These are phyloP conservation scores for Pycnonotus jocosus DNA, from an alignment of 2,113 vertebrate genomes.

Conservation along the genomic window DNA sequence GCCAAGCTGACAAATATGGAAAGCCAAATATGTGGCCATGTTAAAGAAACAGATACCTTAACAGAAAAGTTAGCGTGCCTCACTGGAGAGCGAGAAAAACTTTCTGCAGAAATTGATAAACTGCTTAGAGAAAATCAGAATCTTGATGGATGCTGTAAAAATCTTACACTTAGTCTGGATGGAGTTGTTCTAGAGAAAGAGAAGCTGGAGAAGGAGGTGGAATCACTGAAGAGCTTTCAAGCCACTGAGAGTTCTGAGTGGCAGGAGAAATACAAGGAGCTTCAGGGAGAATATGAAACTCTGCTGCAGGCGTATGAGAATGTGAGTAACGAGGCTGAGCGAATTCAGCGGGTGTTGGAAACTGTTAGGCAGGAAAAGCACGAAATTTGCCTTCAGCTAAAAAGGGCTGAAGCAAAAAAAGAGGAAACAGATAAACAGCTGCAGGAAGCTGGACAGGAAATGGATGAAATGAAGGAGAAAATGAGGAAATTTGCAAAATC, in stretches of 20 bases:
- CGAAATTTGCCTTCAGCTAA: slow-evolving; percentile 77
- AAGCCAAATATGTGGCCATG: slow-evolving; percentile 59
- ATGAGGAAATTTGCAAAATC: slow-evolving; percentile 96
- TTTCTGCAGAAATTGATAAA: slow-evolving; percentile 82
- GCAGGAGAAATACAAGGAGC: slow-evolving; percentile 80
- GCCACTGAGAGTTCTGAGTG: slow-evolving; percentile 71
- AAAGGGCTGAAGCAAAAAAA: slow-evolving; percentile 72
- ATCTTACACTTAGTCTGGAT: slow-evolving; percentile 82
- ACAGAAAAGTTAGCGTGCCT: slow-evolving; percentile 65
- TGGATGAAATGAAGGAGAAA: slow-evolving; percentile 88
- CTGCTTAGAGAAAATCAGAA: slow-evolving; percentile 83
- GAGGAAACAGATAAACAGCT: slow-evolving; percentile 79
- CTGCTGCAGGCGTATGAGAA: slow-evolving; percentile 95
- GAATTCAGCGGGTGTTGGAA: slow-evolving; percentile 85
- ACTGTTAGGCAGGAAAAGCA: slow-evolving; percentile 86
- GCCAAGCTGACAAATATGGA: slow-evolving; percentile 70
- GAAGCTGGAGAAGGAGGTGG: slow-evolving; percentile 71
- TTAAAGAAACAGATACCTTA: slow-evolving; percentile 58
- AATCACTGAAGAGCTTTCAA: slow-evolving; percentile 72
- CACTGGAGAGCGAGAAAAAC: slow-evolving; percentile 75
- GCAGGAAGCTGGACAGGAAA: slow-evolving; percentile 81
- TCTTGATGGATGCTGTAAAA: slow-evolving; percentile 84
- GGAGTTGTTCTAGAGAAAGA: slow-evolving; percentile 81
- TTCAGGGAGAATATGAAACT: slow-evolving; percentile 92
- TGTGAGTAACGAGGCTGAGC: slow-evolving; percentile 86